A percentile compares a stretch with the other conserved stretches of the same genome.
These are phyloP conservation scores for Archips xylosteana DNA, from an alignment of 2,888 invertebrate genomes.

Conservation along the genomic window DNA sequence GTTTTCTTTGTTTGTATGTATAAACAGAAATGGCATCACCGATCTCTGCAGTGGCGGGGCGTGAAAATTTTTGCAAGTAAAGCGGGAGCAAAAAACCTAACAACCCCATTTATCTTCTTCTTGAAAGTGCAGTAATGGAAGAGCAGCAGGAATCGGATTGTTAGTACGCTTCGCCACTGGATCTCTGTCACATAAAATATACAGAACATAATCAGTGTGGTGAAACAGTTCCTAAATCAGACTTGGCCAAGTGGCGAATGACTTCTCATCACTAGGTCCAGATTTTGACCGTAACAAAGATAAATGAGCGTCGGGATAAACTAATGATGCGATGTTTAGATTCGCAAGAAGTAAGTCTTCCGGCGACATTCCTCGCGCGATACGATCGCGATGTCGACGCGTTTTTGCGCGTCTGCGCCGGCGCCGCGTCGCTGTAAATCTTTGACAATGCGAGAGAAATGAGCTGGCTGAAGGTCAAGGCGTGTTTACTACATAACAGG, in stretches of 20 bases:
- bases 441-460: slow-evolving; percentile 12
- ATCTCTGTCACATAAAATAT: too few species aligned
- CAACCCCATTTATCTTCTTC: too few species aligned
- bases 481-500: neutral
- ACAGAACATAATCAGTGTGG: too few species aligned
- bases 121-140: too few species aligned
- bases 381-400: neutral
- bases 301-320: neutral
- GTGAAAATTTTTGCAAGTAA: too few species aligned
- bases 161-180: too few species aligned
- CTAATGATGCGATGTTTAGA: neutral
- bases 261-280: neutral
- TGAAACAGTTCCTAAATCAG: too few species aligned
- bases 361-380: neutral
- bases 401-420: slow-evolving; percentile 18
- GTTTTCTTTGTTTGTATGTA: too few species aligned
- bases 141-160: too few species aligned
- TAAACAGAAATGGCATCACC: too few species aligned
- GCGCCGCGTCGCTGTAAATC: slow-evolving; percentile 4
- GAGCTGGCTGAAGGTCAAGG: slow-evolving; percentile 1
- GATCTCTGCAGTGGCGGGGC: too few species aligned
- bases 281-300: neutral
- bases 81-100: too few species aligned
- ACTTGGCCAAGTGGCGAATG: neutral
- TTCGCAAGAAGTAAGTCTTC: neutral